Evolutionary conservation across 2,797 vertebrate genomes (phyloP).

Genomic region (Rhinella marina): DNA sequence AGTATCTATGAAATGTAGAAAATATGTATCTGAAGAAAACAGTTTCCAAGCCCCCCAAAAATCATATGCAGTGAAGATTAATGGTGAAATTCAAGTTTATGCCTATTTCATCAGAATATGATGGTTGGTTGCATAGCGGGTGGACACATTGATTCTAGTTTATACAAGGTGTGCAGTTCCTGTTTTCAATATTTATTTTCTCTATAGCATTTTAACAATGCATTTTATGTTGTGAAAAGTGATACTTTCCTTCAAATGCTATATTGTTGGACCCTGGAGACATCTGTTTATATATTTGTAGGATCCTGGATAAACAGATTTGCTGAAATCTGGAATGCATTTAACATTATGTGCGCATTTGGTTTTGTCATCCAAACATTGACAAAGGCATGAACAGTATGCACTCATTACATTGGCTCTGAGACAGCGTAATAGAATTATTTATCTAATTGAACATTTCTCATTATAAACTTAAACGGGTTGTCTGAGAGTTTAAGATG

Average conservation of each 20-base stretch:
- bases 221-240: constrained; percentile 59
- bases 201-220: constrained; percentile 56
- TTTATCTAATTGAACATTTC: constrained; percentile 1
- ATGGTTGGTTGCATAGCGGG: constrained; percentile 55
- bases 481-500: not conserved
- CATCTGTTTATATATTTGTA: constrained; percentile 54
- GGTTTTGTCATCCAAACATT: constrained; percentile 37
- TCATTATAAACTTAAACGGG: not conserved
- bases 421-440: constrained; percentile 13
- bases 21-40: not conserved
- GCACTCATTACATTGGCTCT: constrained; percentile 17
- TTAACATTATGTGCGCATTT: constrained; percentile 49
- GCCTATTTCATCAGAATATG: constrained; percentile 48
- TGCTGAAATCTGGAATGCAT: constrained; percentile 57
- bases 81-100: constrained; percentile 11
- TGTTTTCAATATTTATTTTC: constrained; percentile 54
- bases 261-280: constrained; percentile 45
- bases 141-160: constrained; percentile 40
- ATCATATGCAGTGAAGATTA: not conserved
- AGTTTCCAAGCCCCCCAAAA: not conserved
- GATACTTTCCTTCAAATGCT: constrained; percentile 56
- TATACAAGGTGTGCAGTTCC: constrained; percentile 56
- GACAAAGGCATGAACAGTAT: constrained; percentile 31
- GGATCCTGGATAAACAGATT: constrained; percentile 56
- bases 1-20: no score